Evolutionary conservation across 2,888 invertebrate genomes (phyloP).

Genomic region (Cheilosia soror): DNA sequence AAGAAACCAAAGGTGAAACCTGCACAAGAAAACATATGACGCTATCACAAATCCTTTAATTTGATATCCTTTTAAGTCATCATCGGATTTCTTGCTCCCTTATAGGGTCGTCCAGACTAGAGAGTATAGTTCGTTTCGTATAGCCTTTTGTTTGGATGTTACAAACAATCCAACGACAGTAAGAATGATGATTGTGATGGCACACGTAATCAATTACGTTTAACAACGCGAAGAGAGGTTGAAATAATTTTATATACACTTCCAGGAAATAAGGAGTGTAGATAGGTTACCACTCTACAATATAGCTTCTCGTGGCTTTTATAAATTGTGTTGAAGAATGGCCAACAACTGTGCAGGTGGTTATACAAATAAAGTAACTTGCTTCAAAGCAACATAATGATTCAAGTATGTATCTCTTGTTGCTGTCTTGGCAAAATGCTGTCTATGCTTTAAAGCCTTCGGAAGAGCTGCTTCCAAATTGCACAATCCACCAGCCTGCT

Average conservation of each 20-base stretch:
- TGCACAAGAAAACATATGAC: slow-evolving; percentile 75
- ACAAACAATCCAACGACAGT: not conserved
- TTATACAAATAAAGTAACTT: no score
- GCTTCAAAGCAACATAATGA: no score
- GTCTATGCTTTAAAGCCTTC: no score
- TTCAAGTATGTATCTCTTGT: no score
- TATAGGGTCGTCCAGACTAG: not conserved
- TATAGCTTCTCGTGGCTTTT: no score
- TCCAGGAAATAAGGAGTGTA: no score
- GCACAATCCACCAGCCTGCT: no score
- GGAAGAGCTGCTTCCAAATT: no score
- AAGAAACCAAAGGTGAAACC: slow-evolving; percentile 20
- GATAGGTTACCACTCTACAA: no score
- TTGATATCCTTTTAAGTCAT: slow-evolving; percentile 75
- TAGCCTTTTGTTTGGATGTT: slow-evolving; percentile 23
- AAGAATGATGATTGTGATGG: slow-evolving; percentile 23
- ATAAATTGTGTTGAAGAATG: no score
- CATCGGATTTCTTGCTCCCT: slow-evolving; percentile 59
- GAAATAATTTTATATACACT: not conserved
- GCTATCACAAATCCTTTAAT: slow-evolving; percentile 77
- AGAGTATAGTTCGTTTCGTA: not conserved
- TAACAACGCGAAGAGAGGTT: slow-evolving; percentile 11
- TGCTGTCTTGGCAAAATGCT: no score
- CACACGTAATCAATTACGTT: slow-evolving; percentile 42
- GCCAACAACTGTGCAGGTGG: no score